These are phyloP conservation scores for Orius insidiosus DNA, from an alignment of 1,140 invertebrate genomes.

Conservation along the genomic window DNA sequence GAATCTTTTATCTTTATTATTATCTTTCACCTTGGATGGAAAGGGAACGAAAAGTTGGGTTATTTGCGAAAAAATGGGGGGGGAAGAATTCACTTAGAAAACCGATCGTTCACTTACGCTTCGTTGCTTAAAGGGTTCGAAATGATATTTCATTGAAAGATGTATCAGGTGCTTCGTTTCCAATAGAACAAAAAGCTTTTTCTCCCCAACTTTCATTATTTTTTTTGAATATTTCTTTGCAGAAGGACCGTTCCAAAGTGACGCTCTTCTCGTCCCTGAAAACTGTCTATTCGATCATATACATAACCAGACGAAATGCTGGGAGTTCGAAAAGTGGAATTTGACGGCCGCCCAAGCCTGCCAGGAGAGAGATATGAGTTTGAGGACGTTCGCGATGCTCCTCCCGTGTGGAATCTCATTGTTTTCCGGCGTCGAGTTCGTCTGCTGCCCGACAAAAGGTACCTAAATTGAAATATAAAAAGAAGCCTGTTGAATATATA, in stretches of 20 bases:
- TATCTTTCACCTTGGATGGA: too few relatives aligned
- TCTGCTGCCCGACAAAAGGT: conserved; percentile 93
- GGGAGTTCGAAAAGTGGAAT: conserved; percentile 84
- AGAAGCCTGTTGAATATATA: too few relatives aligned
- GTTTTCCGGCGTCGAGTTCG: conserved; percentile 97
- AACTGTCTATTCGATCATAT: conserved; percentile 97
- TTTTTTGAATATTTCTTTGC: conserved; percentile 27
- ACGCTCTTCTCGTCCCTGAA: conserved; percentile 94
- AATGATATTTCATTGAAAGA: too few relatives aligned
- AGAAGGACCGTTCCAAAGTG: conserved; percentile 98
- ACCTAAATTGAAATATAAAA: conserved; percentile 22
- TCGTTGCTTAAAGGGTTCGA: too few relatives aligned
- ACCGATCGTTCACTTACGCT: too few relatives aligned
- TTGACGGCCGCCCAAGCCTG: conserved; percentile 81
- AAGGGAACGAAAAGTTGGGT: too few relatives aligned
- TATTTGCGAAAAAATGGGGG: too few relatives aligned
- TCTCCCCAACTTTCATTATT: too few relatives aligned
- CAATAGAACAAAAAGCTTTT: too few relatives aligned
- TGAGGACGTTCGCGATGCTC: conserved; percentile 92
- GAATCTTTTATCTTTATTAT: too few relatives aligned
- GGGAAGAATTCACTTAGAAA: too few relatives aligned
- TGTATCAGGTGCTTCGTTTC: too few relatives aligned
- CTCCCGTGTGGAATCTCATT: conserved; percentile 90
- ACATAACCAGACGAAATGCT: conserved; percentile 89
- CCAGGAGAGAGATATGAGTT: conserved; percentile 63